Conservation (phyloP, 1,140 invertebrate species). For the Pseudomyrmex concolor region DNA sequence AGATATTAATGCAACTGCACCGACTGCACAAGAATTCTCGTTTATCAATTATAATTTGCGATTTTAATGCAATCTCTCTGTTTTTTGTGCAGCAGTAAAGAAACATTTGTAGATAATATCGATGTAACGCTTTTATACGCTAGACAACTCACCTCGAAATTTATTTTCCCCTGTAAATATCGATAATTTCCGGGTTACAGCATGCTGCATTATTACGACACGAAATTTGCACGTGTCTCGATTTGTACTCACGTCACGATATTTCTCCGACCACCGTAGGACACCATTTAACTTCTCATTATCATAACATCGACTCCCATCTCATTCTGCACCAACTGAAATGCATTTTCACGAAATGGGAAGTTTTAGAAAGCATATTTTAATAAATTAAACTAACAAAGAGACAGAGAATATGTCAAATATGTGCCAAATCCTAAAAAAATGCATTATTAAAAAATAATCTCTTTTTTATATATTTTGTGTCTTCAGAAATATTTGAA, state of each 20-base stretch:
- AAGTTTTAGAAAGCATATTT: not conserved
- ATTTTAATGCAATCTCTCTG: not conserved
- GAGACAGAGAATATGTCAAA: not conserved
- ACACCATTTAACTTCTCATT: slow-evolving; percentile 44
- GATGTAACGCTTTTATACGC: slow-evolving; percentile 37
- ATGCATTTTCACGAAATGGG: not conserved
- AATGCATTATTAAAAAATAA: too few species aligned
- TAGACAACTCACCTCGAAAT: slow-evolving; percentile 32
- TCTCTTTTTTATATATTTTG: too few species aligned
- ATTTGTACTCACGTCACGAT: slow-evolving; percentile 29
- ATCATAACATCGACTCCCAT: slow-evolving; percentile 49
- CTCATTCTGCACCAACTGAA: not conserved
- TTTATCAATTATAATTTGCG: slow-evolving; percentile 19
- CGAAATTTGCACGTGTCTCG: slow-evolving; percentile 56
- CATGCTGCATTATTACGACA: slow-evolving; percentile 51
- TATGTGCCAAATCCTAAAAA: too few species aligned
- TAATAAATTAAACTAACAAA: not conserved
- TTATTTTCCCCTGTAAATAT: slow-evolving; percentile 35
- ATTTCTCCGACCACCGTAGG: slow-evolving; percentile 16
- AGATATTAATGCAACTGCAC: slow-evolving; percentile 35
- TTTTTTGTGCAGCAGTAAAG: not conserved
- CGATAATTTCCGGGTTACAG: slow-evolving; percentile 14
- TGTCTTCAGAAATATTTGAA: not conserved
- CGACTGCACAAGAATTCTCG: slow-evolving; percentile 6
- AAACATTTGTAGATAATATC: slow-evolving; percentile 23